Evolutionary conservation across 2,888 invertebrate genomes (phyloP), one percentile per base, ranked within the genome.

Genomic region (Rhopalosiphum nymphaeae): DNA sequence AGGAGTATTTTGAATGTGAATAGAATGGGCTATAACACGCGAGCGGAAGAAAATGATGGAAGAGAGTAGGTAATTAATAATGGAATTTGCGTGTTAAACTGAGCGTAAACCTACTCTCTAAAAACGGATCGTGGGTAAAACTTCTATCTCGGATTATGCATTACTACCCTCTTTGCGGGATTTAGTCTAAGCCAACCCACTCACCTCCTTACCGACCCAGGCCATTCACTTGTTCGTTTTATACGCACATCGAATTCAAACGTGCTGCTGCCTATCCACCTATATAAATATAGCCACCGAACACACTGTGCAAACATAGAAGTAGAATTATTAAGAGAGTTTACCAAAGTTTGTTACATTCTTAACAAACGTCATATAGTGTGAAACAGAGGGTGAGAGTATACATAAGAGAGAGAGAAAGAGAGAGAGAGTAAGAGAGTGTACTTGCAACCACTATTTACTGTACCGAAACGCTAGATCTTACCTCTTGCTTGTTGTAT

Each of bases 71-170:
- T 92, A 88, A 92, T 88, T 92, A 92, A 92, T 92, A 92, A 92
- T 92, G 92, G 92, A 88, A 88, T 92, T 92, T 88, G 92, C 92
- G 88, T 89, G 92, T 92, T 92, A 88, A 92, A 92, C 92, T 88
- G 92, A 36, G 92, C 88, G 78, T 67, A 92, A 92, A 92, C 88
- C 92, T 53, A 11, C 67, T 88, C 92, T 92, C 92, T 89, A 57
- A 92, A 92, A 92, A 92, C 92, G 92, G 88, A 67, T 92, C 67
- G 78, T 67, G 92, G 86, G 87, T 88, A 89, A 92, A 92, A 92
- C 92, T 92, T 93, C 89, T 88, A 93, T 88, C 53, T 89, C 53
- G 92, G 92, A 93, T 93, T 93, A 88, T 42, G 56, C 67, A 29
- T 93, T 88, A 89, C 67, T 89, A 89, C 42, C 88, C 87, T 78